Conservation (phyloP, 2,797 vertebrate species). For the Paratrypauchen microcephalus region DNA sequence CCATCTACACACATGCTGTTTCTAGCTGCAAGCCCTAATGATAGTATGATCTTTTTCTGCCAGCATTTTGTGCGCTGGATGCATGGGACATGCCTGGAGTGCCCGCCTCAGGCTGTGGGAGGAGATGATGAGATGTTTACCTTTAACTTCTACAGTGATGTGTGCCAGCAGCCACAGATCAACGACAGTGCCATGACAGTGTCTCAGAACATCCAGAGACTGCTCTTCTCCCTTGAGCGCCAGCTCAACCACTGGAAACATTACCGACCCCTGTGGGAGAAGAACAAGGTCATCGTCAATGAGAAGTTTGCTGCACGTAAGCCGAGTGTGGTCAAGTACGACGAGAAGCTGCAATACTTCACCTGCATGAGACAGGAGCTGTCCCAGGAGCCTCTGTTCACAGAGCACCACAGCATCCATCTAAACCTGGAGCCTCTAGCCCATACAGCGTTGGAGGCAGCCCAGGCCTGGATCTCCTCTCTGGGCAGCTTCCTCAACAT, state of each 20-base stretch:
- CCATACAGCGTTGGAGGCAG: slow-evolving; percentile 75
- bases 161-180: slow-evolving; percentile 82
- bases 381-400: slow-evolving; percentile 71
- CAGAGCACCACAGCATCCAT: slow-evolving; percentile 81
- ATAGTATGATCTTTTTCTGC: slow-evolving; percentile 18
- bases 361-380: slow-evolving; percentile 76
- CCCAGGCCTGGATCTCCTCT: slow-evolving; percentile 83
- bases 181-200: slow-evolving; percentile 77
- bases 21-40: not conserved
- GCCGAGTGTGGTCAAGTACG: slow-evolving; percentile 82
- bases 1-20: no score
- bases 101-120: slow-evolving; percentile 79
- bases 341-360: slow-evolving; percentile 88
- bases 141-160: slow-evolving; percentile 84
- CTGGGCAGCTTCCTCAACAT: slow-evolving; percentile 85
- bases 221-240: slow-evolving; percentile 77
- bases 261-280: slow-evolving; percentile 87
- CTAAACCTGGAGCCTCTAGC: slow-evolving; percentile 84
- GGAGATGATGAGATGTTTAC: slow-evolving; percentile 75
- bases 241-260: slow-evolving; percentile 84
- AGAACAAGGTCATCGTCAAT: slow-evolving; percentile 81
- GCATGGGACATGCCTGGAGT: slow-evolving; percentile 88
- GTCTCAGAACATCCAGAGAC: slow-evolving; percentile 80
- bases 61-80: slow-evolving; percentile 93
- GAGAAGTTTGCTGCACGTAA: slow-evolving; percentile 86